Evolutionary conservation across 2,113 vertebrate genomes (phyloP).

Genomic region (Actenoides hombroni): DNA sequence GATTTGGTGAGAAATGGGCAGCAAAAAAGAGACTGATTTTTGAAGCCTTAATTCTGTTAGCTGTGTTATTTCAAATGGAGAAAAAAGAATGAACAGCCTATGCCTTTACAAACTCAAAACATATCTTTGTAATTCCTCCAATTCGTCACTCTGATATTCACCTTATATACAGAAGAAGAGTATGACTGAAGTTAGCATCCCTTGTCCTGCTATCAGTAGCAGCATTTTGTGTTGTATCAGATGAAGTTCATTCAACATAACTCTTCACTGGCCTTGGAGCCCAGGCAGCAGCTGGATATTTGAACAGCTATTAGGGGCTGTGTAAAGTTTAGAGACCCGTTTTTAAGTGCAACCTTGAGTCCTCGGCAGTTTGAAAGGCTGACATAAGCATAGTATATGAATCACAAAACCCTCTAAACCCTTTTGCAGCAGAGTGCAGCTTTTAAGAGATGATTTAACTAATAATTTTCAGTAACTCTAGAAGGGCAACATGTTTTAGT

Average conservation of each 20-base stretch:
- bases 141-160: not conserved
- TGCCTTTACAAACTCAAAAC: not conserved
- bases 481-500: not conserved
- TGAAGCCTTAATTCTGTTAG: not conserved
- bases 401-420: not conserved
- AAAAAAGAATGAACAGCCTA: not conserved
- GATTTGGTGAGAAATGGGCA: not conserved
- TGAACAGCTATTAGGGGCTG: not conserved
- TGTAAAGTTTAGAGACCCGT: not conserved
- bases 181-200: not conserved
- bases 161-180: not conserved
- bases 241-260: not conserved
- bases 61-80: not conserved
- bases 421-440: not conserved
- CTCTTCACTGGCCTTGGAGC: not conserved
- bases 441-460: not conserved
- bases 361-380: not conserved
- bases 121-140: accelerated
- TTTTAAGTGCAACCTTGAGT: not conserved
- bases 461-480: not conserved
- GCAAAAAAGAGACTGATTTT: not conserved
- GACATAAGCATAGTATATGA: not conserved
- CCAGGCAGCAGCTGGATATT: not conserved
- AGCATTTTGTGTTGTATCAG: not conserved
- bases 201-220: not conserved